A percentile compares a stretch with the other conserved stretches of the same genome.
Evolutionary conservation across 2,888 invertebrate species (phyloP).

Genomic region (Calliopum simillimum): DNA sequence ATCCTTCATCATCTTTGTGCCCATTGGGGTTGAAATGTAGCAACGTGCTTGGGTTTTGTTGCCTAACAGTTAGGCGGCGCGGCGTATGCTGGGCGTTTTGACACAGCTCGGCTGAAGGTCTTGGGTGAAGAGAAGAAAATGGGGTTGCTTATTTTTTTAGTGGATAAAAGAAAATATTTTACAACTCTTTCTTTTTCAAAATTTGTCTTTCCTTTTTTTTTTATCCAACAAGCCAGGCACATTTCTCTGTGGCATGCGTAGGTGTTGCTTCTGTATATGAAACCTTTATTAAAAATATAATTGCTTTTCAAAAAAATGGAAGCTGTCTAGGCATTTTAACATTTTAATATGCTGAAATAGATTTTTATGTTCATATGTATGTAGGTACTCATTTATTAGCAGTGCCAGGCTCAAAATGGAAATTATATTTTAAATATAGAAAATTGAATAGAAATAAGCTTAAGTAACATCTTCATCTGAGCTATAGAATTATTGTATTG

Average conservation of each 20-base stretch:
- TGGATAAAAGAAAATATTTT: conserved; percentile 11
- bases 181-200: neutral
- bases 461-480: no score
- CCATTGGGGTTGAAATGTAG: conserved; percentile 20
- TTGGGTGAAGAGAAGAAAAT: neutral
- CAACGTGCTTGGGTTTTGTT: neutral
- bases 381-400: no score
- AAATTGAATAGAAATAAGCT: no score
- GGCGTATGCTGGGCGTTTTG: neutral
- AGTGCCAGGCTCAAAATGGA: no score
- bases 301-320: neutral
- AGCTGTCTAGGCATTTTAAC: neutral
- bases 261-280: neutral
- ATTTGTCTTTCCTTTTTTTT: neutral
- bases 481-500: no score
- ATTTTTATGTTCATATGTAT: neutral
- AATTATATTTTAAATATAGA: no score
- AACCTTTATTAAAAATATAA: conserved; percentile 2
- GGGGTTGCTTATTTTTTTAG: neutral
- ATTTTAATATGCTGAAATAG: neutral
- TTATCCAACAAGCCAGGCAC: neutral
- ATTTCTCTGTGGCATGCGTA: neutral
- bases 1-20: conserved; percentile 11
- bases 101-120: neutral
- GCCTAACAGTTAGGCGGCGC: conserved; percentile 11